These are phyloP conservation scores for Lysandra coridon DNA, from an alignment of 2,888 invertebrate genomes.

Conservation along the genomic window DNA sequence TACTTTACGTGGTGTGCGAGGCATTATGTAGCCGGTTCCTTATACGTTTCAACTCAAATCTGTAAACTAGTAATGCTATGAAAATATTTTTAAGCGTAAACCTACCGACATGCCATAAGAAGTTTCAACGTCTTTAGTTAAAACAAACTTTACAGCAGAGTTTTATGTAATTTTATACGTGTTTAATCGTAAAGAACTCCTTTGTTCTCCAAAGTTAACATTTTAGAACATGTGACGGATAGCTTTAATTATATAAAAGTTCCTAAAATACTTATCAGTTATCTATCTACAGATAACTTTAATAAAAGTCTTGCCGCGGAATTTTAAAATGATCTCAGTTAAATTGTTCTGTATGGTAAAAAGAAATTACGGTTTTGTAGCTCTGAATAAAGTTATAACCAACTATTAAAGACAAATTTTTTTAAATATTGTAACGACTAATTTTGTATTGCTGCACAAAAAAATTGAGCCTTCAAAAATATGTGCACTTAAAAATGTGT, in stretches of 20 bases:
- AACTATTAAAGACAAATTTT: neutral
- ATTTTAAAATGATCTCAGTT: neutral
- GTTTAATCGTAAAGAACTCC: neutral
- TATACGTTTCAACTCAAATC: slow-evolving; percentile 38
- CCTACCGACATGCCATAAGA: neutral
- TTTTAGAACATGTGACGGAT: neutral
- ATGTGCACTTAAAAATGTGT: slow-evolving; percentile 7
- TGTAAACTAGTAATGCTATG: slow-evolving; percentile 22
- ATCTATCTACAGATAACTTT: neutral
- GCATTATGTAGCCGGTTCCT: slow-evolving; percentile 52
- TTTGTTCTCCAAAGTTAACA: neutral
- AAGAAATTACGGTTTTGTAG: neutral
- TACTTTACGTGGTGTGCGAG: slow-evolving; percentile 74
- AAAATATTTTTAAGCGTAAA: slow-evolving; percentile 14
- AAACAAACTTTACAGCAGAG: neutral
- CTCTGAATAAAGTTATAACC: neutral
- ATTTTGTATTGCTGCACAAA: neutral
- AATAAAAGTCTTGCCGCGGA: neutral
- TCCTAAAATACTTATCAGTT: neutral
- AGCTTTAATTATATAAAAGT: neutral
- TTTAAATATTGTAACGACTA: neutral
- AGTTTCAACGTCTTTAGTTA: neutral
- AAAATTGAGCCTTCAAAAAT: neutral
- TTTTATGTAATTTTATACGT: neutral
- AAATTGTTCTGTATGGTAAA: neutral